A percentile compares a stretch with the other conserved stretches of the same genome.
Evolutionary conservation across 2,888 invertebrate genomes (phyloP).

Genomic region (Notodonta dromedarius): DNA sequence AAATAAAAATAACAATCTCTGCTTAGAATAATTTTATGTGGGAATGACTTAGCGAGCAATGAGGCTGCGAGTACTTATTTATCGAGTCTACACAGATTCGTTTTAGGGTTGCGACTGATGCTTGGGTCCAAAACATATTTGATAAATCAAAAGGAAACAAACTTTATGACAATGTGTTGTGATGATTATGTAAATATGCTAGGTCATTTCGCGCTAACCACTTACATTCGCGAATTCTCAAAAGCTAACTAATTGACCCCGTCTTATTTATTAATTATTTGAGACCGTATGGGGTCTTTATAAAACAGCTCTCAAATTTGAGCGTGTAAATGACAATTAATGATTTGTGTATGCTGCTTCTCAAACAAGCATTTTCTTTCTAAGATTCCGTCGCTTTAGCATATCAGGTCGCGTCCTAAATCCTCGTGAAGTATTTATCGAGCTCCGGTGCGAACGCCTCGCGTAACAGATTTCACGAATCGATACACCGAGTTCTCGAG

Average conservation of each 20-base stretch:
- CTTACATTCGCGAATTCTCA: too few relatives aligned
- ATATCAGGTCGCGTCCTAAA: neutral
- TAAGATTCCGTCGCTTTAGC: neutral
- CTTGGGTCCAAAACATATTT: neutral
- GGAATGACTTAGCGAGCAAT: conserved; percentile 43
- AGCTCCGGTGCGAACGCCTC: conserved; percentile 30
- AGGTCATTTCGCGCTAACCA: too few relatives aligned
- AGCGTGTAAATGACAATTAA: too few relatives aligned
- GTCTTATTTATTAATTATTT: too few relatives aligned
- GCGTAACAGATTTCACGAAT: conserved; percentile 53
- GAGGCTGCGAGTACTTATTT: conserved; percentile 20
- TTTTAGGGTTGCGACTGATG: neutral
- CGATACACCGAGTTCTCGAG: conserved; percentile 45
- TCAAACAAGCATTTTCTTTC: neutral
- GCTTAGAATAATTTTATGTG: conserved; percentile 46
- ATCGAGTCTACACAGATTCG: neutral
- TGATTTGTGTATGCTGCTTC: too few relatives aligned
- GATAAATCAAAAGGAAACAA: too few relatives aligned
- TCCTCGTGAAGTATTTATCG: conserved; percentile 44
- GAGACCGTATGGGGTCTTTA: too few relatives aligned
- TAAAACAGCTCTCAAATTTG: too few relatives aligned
- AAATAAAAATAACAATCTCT: conserved; percentile 36
- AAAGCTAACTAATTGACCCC: too few relatives aligned
- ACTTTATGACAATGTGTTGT: too few relatives aligned
- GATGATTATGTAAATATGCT: too few relatives aligned